Base-by-base conservation (phyloP, 2,797 vertebrate species). In the Anguilla pacifica region DNA sequence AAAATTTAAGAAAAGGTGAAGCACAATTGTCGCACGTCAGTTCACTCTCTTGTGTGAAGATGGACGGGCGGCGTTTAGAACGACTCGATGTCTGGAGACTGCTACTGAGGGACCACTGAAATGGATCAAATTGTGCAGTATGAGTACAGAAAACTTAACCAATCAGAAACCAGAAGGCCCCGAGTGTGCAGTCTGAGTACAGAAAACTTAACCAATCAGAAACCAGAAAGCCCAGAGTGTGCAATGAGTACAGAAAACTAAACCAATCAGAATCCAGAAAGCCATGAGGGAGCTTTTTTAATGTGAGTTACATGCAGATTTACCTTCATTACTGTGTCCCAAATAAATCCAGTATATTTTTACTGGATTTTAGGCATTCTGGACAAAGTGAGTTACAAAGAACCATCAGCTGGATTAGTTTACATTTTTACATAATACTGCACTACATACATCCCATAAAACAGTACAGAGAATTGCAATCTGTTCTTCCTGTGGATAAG, bases 61-160 rank as follows among this genome's bases (percentile, higher is more conserved):
- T 25, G 79, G 17, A 19, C 46, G n/a, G 79, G 74, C 67, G 31
- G 31, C 67, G 31, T n/a, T 74, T 77, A 39, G 10, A 79, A 19
- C 19, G 72, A 67, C 43, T 22, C 43, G 19, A 0, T 39, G 17
- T 51, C 46, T 82, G 79, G 46, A 49, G 79, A 51, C 19, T 3
- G 39, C 43, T 51, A 51, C 49, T 25, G 17, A 51, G 11, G 25
- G 25, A 81, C 46, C 46, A 6, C 39, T 81, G 77, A 82, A 82
- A n/a, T 51, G 79, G 39, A 51, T 82, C 9, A 82, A n/a, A 10
- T 25, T 82, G 79, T 82, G 79, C 79, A 82, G n/a, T 51, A 46
- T 17, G 55, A 57, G 11, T 57, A 15, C 1, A 57, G 55, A 57
- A 57, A 57, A 57, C 55, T 57, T 2, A 57, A 57, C 13, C 13